Evolutionary conservation across 2,888 invertebrate genomes (phyloP).

Genomic region (Cecidostiba fungosa): DNA sequence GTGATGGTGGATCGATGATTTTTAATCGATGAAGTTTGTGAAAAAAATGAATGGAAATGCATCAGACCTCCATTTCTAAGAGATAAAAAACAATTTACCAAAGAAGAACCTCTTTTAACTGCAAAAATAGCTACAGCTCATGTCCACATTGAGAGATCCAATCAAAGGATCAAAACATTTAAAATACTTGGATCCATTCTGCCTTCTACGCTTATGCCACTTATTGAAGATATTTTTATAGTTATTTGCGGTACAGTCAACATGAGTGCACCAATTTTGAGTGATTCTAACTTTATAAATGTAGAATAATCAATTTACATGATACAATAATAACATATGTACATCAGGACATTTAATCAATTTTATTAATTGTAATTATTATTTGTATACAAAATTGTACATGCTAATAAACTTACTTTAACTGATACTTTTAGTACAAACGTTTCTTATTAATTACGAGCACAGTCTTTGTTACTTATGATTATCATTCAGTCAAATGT

Average conservation of each 20-base stretch:
- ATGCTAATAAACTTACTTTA: neutral
- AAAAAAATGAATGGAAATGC: slow-evolving; percentile 42
- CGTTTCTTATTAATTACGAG: neutral
- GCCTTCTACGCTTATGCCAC: neutral
- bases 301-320: slow-evolving; percentile 22
- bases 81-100: slow-evolving; percentile 62
- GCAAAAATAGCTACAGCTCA: slow-evolving; percentile 62
- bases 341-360: too few species aligned
- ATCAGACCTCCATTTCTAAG: slow-evolving; percentile 65
- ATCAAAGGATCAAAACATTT: slow-evolving; percentile 61
- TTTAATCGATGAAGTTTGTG: slow-evolving; percentile 63
- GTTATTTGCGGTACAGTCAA: slow-evolving; percentile 18
- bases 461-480: neutral
- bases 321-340: too few species aligned
- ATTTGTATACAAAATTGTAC: neutral
- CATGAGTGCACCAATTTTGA: slow-evolving; percentile 6
- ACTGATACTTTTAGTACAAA: neutral
- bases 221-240: slow-evolving; percentile 18
- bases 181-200: slow-evolving; percentile 45
- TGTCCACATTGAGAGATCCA: slow-evolving; percentile 63
- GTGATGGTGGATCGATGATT: slow-evolving; percentile 66
- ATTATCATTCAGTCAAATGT: neutral
- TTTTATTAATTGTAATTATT: neutral
- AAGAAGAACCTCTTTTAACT: slow-evolving; percentile 58
- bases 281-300: slow-evolving; percentile 9